phyloP scores from a whole-genome alignment of 1,140 invertebrate genomes.

The Archegozetes longisetosus region DNA sequence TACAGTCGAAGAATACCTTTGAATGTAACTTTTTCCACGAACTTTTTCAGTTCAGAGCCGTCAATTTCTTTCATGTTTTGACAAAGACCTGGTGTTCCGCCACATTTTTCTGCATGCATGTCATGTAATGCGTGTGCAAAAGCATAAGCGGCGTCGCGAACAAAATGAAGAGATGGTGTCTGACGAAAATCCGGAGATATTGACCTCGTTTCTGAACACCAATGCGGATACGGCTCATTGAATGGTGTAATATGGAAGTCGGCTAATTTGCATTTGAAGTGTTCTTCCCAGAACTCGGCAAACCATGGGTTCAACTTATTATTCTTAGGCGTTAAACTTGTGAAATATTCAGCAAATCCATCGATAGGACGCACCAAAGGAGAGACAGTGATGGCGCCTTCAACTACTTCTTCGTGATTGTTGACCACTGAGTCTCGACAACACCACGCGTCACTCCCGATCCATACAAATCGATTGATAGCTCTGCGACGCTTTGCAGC shows the following conservation, averaged over 20 bases:
- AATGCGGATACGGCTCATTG: slow-evolving; percentile 17
- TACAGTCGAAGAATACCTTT: slow-evolving; percentile 47
- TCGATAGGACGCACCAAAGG: slow-evolving; percentile 67
- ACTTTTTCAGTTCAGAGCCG: slow-evolving; percentile 62
- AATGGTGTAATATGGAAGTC: slow-evolving; percentile 16
- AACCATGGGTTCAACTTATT: slow-evolving; percentile 85
- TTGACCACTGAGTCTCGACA: slow-evolving; percentile 67
- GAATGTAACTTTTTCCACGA: slow-evolving; percentile 65
- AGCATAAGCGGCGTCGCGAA: slow-evolving; percentile 77
- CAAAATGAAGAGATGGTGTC: slow-evolving; percentile 54
- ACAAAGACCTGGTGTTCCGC: slow-evolving; percentile 50
- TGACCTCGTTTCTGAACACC: slow-evolving; percentile 14
- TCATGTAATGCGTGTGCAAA: slow-evolving; percentile 72
- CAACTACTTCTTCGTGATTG: slow-evolving; percentile 62
- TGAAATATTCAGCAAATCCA: slow-evolving; percentile 75
- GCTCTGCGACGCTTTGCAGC: slow-evolving; percentile 70
- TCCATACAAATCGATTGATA: slow-evolving; percentile 68
- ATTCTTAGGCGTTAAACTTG: slow-evolving; percentile 53
- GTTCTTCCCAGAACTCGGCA: slow-evolving; percentile 82
- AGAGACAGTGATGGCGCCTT: slow-evolving; percentile 62
- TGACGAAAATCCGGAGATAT: slow-evolving; percentile 25
- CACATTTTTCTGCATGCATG: slow-evolving; percentile 68
- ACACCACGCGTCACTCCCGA: slow-evolving; percentile 85
- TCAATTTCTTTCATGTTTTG: slow-evolving; percentile 70
- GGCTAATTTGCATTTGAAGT: slow-evolving; percentile 43